Evolutionary conservation across 2,797 vertebrate genomes (phyloP).

Genomic region (Parauchenoglanis ngamensis): DNA sequence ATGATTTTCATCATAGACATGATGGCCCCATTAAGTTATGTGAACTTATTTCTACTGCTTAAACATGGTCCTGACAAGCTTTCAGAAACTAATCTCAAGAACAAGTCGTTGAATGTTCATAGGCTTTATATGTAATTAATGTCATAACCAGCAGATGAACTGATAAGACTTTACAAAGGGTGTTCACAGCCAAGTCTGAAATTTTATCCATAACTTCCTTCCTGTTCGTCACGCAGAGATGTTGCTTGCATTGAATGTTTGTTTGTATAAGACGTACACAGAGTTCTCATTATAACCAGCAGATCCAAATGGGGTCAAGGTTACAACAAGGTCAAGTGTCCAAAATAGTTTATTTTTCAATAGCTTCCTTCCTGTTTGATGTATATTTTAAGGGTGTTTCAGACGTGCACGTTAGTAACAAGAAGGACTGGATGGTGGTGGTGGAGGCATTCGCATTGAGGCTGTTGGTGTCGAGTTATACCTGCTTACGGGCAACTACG

Average conservation of each 20-base stretch:
- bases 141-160: not conserved
- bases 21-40: no score
- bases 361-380: not conserved
- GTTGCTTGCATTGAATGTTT: not conserved
- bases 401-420: not conserved
- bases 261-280: no score
- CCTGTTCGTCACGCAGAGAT: not conserved
- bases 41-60: no score
- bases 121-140: not conserved
- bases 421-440: not conserved
- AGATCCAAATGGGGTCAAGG: not conserved
- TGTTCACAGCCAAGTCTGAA: not conserved
- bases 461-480: not conserved
- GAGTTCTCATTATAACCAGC: not conserved
- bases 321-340: not conserved
- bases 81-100: not conserved
- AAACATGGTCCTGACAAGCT: no score
- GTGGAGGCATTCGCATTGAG: not conserved
- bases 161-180: not conserved
- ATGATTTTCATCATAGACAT: no score
- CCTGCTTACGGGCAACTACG: not conserved
- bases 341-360: no score
- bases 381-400: not conserved
- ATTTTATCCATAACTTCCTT: not conserved
- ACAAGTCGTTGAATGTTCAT: not conserved